Base-by-base conservation (phyloP, 2,113 vertebrate genomes). In the Eubucco bourcierii region DNA sequence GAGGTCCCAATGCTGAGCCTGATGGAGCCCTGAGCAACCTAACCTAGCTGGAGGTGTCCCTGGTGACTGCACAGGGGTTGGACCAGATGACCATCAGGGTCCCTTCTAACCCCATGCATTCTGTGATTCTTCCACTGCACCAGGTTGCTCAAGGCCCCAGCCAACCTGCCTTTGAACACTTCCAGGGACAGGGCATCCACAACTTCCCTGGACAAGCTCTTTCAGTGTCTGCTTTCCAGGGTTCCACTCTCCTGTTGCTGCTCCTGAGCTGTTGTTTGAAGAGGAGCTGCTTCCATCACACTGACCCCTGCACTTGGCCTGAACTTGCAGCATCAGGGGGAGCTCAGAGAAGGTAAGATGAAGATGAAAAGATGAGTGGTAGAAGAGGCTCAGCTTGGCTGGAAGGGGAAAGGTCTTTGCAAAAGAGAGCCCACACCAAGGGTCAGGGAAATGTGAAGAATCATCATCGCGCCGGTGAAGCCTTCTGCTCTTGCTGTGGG, bases 251-350 rank as follows among this genome's bases (percentile, higher is more conserved):
- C 20, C 65, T 34, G 52, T 4, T 14, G 60, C 60, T 27, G 33
- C 59, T 61, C 34, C 63, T 3, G 1, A 8, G 80, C 1, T 18
- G 1, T 20, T 0, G 21, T 29, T 3, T 14, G 19, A 18, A 16
- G 37, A 78, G 23, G 7, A 44, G 56, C 37, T 41, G n/a, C 81
- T 59, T n/a, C 66, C 17, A 2, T 4, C 52, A 3, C 28, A 13
- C 21, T 6, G 39, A 3, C 39, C 5, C 58, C 4, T 3, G 31
- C 53, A 15, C 65, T 28, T 15, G 59, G n/a, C 47, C 79, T 12
- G 66, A 4, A 21, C 34, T 5, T n/a, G 12, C 71, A 58, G 66
- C 84, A 29, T 4, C 14, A 5, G 7, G 1, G 16, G 3, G 7
- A 0, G 20, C 6, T 31, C 33, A 3, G 0, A 27, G 86, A 33